Percentiles rank a stretch among this genome's conserved stretches.
phyloP scores from a whole-genome alignment of 2,113 vertebrate genomes.

The Pteruthius melanotis region DNA sequence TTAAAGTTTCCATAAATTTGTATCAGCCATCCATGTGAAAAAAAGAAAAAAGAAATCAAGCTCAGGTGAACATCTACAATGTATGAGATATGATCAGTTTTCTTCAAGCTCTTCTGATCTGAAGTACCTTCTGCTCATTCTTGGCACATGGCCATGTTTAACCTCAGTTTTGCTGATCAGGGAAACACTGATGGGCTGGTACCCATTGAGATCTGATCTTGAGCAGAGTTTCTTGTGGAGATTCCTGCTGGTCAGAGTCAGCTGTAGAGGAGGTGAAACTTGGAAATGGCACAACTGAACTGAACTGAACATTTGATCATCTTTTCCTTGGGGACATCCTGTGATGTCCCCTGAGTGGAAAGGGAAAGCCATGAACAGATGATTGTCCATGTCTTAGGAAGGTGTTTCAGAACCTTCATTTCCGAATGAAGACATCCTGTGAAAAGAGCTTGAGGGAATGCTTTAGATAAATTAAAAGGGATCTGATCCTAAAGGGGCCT shows the following conservation, averaged over 20 bases:
- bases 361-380: background rate
- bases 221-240: background rate
- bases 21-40: background rate
- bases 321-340: background rate
- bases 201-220: background rate
- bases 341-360: background rate
- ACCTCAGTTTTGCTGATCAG: background rate
- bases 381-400: background rate
- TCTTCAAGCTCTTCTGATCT: background rate
- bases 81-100: background rate
- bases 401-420: background rate
- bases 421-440: background rate
- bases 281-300: background rate
- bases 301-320: background rate
- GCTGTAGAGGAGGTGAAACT: background rate
- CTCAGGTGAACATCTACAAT: background rate
- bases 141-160: background rate
- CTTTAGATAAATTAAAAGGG: slow-evolving; percentile 7
- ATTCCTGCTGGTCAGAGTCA: background rate
- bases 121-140: background rate
- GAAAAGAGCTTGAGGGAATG: background rate
- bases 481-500: slow-evolving; percentile 6
- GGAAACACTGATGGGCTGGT: background rate
- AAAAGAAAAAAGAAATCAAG: background rate
- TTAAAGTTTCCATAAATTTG: background rate